Base-by-base conservation (phyloP, 2,888 invertebrate species). In the Athalia rosae region DNA sequence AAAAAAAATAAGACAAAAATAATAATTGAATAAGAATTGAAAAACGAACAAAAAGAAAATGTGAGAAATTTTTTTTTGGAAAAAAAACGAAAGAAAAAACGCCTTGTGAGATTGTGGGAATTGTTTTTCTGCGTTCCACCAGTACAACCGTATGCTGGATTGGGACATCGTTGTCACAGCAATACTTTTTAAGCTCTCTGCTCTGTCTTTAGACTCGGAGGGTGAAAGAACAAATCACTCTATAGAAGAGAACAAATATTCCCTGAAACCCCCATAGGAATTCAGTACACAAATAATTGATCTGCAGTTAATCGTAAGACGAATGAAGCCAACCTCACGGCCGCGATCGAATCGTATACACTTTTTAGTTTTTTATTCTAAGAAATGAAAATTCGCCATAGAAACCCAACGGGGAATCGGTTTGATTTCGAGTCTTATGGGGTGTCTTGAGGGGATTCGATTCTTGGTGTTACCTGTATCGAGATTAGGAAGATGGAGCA, bases 111-210 rank as follows among this genome's bases (percentile, higher is more conserved):
- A 84, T 87, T 88, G 88, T 88, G 87, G 87, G 87, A 88, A 87
- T 88, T 88, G 87, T 88, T 88, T 88, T 88, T 88, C 88, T 88
- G 87, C 87, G 87, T 86, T 83, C 84, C 85, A 80, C 81, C 80
- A 83, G 84, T 77, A 80, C n/a, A 4, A 11, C 77, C 74, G 76
- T 43, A 78, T 73, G 82, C 84, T 82, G 81, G 77, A 81, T 82
- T 82, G 84, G 85, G 83, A 86, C 85, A 45, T 82, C 85, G 85
- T 87, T 85, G 83, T 86, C 85, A 86, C 85, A 85, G 87, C 87
- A 84, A 84, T 87, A 87, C 85, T 85, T 87, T 84, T 84, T 83
- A 80, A 79, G 82, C 83, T 81, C 79, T 82, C 80, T 73, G 81
- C 79, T 84, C 83, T 81, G 83, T 81, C 83, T 84, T 78, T 79